Evolutionary conservation across 2,888 invertebrate species (phyloP).

Genomic region (Oxytorus armatus): DNA sequence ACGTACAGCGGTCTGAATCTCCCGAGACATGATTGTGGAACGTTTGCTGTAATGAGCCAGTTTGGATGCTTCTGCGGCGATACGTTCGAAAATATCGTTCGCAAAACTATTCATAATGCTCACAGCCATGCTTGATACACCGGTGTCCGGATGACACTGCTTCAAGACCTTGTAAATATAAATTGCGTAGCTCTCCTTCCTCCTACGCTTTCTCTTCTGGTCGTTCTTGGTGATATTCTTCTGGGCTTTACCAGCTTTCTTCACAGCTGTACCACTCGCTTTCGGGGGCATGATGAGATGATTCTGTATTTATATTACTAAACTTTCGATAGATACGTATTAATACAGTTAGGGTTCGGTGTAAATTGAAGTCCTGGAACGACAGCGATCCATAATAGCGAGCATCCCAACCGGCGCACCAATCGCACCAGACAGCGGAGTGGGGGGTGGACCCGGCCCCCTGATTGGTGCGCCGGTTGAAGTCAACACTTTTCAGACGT

Average conservation of each 20-base stretch:
- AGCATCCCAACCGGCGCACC: slow-evolving; percentile 13
- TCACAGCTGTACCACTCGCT: slow-evolving; percentile 19
- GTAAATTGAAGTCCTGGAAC: not conserved
- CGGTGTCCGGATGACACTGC: slow-evolving; percentile 18
- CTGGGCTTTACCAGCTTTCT: slow-evolving; percentile 14
- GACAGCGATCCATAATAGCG: not conserved
- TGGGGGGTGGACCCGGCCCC: not conserved
- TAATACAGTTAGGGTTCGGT: not conserved
- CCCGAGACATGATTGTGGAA: slow-evolving; percentile 20
- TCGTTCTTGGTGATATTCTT: slow-evolving; percentile 11
- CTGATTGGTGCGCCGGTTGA: slow-evolving; percentile 43
- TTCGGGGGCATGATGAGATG: slow-evolving; percentile 9
- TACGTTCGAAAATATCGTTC: slow-evolving; percentile 43
- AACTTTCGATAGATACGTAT: not conserved
- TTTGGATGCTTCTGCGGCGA: slow-evolving; percentile 36
- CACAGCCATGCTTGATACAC: slow-evolving; percentile 8
- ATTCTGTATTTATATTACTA: not conserved
- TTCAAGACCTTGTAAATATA: slow-evolving; percentile 29
- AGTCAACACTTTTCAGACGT: no score
- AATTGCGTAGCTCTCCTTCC: slow-evolving; percentile 21
- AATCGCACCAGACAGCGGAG: slow-evolving; percentile 7
- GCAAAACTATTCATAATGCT: slow-evolving; percentile 23
- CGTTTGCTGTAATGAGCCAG: slow-evolving; percentile 32
- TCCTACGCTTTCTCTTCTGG: not conserved
- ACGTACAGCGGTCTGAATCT: slow-evolving; percentile 37